Evolutionary conservation across 2,113 vertebrate species (phyloP).

Genomic region (Diadophis punctatus): DNA sequence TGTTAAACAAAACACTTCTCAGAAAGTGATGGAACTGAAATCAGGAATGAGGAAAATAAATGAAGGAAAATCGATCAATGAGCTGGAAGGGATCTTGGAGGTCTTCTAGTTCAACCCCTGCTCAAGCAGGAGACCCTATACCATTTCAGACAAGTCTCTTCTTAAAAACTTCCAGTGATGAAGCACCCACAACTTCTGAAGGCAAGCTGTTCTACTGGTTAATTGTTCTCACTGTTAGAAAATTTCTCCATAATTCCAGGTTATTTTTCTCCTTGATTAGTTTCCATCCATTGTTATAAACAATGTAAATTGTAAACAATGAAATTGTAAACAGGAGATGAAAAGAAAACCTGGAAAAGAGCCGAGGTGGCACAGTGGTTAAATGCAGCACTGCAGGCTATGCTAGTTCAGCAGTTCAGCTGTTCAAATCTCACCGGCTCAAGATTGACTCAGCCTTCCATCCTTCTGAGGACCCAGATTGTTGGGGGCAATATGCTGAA

Average conservation of each 20-base stretch:
- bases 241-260: neutral
- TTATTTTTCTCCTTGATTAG: neutral
- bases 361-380: too few relatives aligned
- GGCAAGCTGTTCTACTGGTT: neutral
- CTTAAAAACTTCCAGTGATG: neutral
- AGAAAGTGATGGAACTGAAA: neutral
- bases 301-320: too few relatives aligned
- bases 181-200: neutral
- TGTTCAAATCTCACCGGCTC: too few relatives aligned
- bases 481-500: too few relatives aligned
- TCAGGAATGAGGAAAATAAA: neutral
- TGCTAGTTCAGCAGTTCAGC: too few relatives aligned
- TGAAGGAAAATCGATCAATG: neutral
- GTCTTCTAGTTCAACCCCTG: too few relatives aligned
- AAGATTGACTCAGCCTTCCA: too few relatives aligned
- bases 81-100: too few relatives aligned
- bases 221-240: neutral
- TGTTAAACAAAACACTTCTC: neutral
- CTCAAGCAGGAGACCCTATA: neutral
- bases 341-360: neutral
- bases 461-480: too few relatives aligned
- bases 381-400: too few relatives aligned
- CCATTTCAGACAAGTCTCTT: neutral
- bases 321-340: neutral
- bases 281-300: neutral